These are phyloP conservation scores for Myotis planiceps DNA, from an alignment of 2,797 vertebrate genomes.

Conservation along the genomic window DNA sequence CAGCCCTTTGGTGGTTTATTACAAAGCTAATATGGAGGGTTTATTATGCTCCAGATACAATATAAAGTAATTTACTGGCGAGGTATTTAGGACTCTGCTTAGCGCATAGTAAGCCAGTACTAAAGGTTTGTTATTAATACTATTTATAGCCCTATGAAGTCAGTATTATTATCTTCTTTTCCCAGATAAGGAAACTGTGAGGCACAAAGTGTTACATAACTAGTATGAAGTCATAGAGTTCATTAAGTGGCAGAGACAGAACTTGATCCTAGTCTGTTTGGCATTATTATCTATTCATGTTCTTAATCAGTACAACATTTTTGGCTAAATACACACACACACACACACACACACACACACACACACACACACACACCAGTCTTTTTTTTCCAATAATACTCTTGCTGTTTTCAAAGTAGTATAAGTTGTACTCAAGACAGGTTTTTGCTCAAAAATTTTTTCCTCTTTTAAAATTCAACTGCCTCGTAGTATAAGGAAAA, in stretches of 20 bases:
- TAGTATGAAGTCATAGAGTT: neutral
- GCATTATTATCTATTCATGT: neutral
- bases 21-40: neutral
- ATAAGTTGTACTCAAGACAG: neutral
- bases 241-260: neutral
- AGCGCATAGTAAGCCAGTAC: neutral
- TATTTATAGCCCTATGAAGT: neutral
- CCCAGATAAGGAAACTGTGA: neutral
- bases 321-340: neutral
- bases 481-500: neutral
- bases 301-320: neutral
- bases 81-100: neutral
- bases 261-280: neutral
- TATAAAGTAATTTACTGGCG: neutral
- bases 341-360: neutral
- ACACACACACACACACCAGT: neutral
- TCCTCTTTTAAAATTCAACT: neutral
- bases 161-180: neutral
- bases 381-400: neutral
- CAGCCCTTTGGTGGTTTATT: neutral
- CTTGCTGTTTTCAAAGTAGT: neutral
- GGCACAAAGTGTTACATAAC: neutral
- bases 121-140: neutral
- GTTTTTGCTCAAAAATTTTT: constrained; percentile 31
- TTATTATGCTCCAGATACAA: neutral